These are phyloP conservation scores for Hydriomena furcata DNA, from an alignment of 2,888 invertebrate genomes.

Conservation along the genomic window DNA sequence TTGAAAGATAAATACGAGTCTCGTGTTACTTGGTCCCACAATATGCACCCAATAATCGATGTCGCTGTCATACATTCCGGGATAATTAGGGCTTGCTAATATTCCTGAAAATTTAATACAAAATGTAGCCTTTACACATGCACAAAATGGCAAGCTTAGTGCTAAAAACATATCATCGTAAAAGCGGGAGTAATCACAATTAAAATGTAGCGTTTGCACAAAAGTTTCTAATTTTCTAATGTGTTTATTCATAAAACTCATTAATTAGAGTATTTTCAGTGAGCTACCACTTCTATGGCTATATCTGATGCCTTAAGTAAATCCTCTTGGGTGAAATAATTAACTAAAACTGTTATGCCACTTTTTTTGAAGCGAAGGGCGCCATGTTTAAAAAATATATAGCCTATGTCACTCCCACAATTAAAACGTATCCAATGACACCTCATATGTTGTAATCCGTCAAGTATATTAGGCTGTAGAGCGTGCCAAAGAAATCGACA, in stretches of 20 bases:
- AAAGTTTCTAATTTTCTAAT: neutral
- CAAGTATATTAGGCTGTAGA: too few species aligned
- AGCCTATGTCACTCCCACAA: too few species aligned
- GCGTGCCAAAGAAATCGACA: too few species aligned
- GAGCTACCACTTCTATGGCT: too few species aligned
- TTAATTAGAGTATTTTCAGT: too few species aligned
- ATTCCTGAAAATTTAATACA: conserved; percentile 71
- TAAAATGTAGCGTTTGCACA: neutral
- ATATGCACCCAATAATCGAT: conserved; percentile 88
- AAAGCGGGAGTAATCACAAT: neutral
- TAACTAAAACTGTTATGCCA: too few species aligned
- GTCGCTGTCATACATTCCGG: conserved; percentile 88
- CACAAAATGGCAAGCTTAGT: neutral
- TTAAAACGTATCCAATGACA: too few species aligned
- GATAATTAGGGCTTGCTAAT: conserved; percentile 88
- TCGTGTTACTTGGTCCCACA: conserved; percentile 85
- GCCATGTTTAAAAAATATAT: too few species aligned
- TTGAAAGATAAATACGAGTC: conserved; percentile 87
- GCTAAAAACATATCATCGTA: neutral
- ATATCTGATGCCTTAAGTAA: too few species aligned
- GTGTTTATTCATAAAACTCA: too few species aligned
- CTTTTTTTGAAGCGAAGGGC: too few species aligned
- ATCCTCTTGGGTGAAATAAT: neutral
- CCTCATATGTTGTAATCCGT: too few species aligned
- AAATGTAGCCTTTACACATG: neutral